Evolutionary conservation across 2,113 vertebrate genomes (phyloP).

Genomic region (Boulengeromyrus knoepffleri): DNA sequence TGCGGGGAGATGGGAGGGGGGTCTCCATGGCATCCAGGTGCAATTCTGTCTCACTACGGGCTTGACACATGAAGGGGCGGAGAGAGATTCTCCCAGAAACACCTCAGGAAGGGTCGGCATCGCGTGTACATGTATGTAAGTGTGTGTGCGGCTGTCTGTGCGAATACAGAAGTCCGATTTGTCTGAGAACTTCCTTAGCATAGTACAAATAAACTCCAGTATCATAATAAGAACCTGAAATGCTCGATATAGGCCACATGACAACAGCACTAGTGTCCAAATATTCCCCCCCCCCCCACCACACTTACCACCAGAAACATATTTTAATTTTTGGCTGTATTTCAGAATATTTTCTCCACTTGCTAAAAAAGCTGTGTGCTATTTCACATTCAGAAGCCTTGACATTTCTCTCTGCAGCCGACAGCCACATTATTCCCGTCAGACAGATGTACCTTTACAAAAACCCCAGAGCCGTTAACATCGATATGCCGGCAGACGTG

Average conservation of each 20-base stretch:
- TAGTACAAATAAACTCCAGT: neutral
- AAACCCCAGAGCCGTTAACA: neutral
- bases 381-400: neutral
- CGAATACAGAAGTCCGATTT: neutral
- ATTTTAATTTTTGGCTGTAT: neutral
- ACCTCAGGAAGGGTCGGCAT: neutral
- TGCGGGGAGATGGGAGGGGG: slow-evolving; percentile 18
- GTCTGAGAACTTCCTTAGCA: slow-evolving; percentile 28
- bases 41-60: neutral
- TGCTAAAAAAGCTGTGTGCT: neutral
- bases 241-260: neutral
- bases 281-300: neutral
- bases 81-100: neutral
- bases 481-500: neutral
- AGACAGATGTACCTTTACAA: neutral
- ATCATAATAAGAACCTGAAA: neutral
- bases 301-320: neutral
- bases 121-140: neutral
- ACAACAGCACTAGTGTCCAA: neutral
- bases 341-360: neutral
- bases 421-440: neutral
- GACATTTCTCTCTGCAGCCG: neutral
- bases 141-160: slow-evolving; percentile 6
- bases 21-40: slow-evolving; percentile 13
- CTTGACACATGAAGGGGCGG: neutral